phyloP scores from a whole-genome alignment of 2,888 invertebrate genomes.

The Pherbina coryleti region DNA sequence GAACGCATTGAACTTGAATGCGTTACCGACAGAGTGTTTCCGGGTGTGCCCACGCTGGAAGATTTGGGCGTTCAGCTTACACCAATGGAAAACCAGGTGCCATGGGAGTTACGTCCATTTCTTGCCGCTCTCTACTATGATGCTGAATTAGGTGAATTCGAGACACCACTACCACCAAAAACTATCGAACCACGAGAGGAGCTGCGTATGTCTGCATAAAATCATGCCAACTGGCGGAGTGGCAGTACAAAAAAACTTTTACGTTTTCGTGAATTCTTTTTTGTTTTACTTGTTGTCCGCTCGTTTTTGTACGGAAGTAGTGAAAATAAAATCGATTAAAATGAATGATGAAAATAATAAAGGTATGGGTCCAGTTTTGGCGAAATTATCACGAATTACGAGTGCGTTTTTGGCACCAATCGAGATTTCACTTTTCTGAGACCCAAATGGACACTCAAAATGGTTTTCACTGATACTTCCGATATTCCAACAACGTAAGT shows the following conservation, averaged over 20 bases:
- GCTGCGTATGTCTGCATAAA: constrained; percentile 58
- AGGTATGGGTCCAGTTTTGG: no score
- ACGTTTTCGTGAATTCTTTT: constrained; percentile 48
- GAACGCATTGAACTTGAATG: constrained; percentile 89
- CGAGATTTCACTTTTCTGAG: no score
- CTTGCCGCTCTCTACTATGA: constrained; percentile 80
- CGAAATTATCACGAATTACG: no score
- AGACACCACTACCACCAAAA: constrained; percentile 74
- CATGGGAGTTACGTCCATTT: constrained; percentile 83
- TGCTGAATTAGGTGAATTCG: constrained; percentile 81
- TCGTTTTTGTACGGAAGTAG: constrained; percentile 50
- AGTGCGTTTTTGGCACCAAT: no score
- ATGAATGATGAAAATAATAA: neutral
- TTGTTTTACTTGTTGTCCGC: constrained; percentile 51
- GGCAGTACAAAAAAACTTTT: constrained; percentile 43
- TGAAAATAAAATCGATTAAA: constrained; percentile 23
- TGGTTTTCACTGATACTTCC: no score
- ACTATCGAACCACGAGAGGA: constrained; percentile 61
- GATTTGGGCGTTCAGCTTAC: constrained; percentile 88
- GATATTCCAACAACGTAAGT: no score
- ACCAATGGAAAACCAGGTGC: constrained; percentile 82
- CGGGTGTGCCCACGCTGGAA: constrained; percentile 81
- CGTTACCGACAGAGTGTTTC: constrained; percentile 77
- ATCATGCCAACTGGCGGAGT: constrained; percentile 45
- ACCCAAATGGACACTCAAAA: no score